Evolutionary conservation across 2,888 invertebrate species (phyloP).

Genomic region (Pterobdella sp.): DNA sequence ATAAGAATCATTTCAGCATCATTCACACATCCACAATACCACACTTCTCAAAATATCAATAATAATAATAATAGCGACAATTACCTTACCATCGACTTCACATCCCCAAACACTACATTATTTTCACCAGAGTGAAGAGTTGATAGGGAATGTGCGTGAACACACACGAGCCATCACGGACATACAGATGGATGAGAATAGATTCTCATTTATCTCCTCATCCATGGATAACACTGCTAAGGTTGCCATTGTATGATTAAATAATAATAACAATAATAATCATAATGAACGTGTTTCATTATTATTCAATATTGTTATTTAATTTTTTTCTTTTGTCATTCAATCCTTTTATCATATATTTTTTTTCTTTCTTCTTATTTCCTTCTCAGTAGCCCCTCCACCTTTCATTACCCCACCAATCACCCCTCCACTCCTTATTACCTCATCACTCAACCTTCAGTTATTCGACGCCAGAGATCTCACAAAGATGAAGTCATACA

Average conservation of each 20-base stretch:
- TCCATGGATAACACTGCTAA: slow-evolving; percentile 93
- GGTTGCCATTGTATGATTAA: slow-evolving; percentile 48
- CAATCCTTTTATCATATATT: no score
- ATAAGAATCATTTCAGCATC: no score
- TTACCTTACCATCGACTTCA: background rate
- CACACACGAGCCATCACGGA: slow-evolving; percentile 85
- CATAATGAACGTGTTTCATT: no score
- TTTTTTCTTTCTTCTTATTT: no score
- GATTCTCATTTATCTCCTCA: slow-evolving; percentile 91
- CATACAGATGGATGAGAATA: slow-evolving; percentile 86
- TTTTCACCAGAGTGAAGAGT: slow-evolving; percentile 63
- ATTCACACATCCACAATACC: no score
- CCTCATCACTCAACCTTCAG: slow-evolving; percentile 40
- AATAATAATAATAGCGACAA: background rate
- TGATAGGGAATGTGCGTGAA: slow-evolving; percentile 66
- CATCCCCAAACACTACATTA: background rate
- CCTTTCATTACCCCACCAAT: no score
- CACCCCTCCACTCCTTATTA: no score
- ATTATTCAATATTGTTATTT: no score
- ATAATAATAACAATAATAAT: no score
- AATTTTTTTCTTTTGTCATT: no score
- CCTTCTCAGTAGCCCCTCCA: no score
- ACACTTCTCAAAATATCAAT: no score
- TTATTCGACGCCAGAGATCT: slow-evolving; percentile 82
- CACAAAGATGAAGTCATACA: slow-evolving; percentile 82